These are phyloP conservation scores for Salvelinus fontinalis DNA, from an alignment of 2,113 vertebrate genomes.

Conservation along the genomic window DNA sequence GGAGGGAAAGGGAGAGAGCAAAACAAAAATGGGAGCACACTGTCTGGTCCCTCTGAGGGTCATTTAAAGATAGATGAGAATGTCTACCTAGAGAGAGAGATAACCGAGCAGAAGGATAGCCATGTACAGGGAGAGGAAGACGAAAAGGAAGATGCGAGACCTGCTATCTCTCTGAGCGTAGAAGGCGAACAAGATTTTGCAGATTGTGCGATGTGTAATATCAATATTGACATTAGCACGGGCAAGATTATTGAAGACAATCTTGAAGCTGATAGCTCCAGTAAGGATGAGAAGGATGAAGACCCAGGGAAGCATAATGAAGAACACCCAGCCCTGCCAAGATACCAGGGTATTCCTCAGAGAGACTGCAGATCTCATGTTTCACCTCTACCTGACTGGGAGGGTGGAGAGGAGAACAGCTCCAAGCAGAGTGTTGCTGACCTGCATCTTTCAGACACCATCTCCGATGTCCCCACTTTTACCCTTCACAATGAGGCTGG, in stretches of 20 bases:
- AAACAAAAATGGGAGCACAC: background rate
- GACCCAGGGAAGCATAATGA: background rate
- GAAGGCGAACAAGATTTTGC: background rate
- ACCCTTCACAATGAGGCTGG: background rate
- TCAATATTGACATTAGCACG: background rate
- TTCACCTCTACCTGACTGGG: too few species aligned
- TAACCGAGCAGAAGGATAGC: background rate
- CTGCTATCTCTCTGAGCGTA: background rate
- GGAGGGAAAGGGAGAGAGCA: background rate
- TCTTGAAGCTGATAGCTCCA: conserved; percentile 36
- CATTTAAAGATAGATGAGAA: background rate
- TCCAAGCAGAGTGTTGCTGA: background rate
- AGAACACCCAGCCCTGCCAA: background rate
- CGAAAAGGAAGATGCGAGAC: background rate
- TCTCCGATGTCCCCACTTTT: background rate
- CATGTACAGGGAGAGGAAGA: conserved; percentile 31
- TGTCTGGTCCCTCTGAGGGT: background rate
- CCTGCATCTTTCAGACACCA: conserved; percentile 11
- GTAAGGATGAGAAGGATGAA: background rate
- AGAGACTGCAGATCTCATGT: background rate
- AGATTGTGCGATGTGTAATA: background rate
- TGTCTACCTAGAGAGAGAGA: too few species aligned
- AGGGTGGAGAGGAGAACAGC: background rate
- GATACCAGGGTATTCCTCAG: background rate
- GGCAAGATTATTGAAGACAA: conserved; percentile 9